Evolutionary conservation across 2,113 vertebrate genomes (phyloP).

Genomic region (Ceyx melanurus): DNA sequence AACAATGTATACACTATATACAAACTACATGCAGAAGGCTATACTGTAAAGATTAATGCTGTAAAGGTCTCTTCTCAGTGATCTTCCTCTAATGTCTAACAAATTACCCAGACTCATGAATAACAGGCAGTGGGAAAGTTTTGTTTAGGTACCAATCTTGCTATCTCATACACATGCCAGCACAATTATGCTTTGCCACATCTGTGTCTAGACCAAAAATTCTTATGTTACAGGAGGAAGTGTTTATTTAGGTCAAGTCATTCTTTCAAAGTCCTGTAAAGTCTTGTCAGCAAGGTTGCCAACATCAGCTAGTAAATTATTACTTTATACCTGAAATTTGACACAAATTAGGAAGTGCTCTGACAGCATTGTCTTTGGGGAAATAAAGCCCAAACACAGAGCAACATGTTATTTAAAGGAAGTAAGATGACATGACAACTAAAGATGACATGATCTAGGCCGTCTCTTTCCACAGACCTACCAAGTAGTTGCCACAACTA

Average conservation of each 20-base stretch:
- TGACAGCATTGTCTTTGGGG: neutral
- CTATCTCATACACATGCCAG: neutral
- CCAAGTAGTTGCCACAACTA: neutral
- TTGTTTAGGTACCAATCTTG: neutral
- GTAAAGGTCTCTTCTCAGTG: neutral
- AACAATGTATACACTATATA: fast-evolving
- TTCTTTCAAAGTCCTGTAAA: neutral
- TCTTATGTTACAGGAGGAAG: neutral
- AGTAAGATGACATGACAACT: neutral
- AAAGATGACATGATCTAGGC: neutral
- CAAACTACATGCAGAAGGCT: neutral
- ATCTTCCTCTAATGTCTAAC: neutral
- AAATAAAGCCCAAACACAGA: neutral
- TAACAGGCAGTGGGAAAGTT: neutral
- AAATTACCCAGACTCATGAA: neutral
- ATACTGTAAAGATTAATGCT: too few relatives aligned
- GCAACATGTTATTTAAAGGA: neutral
- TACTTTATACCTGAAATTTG: neutral
- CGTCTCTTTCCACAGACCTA: neutral
- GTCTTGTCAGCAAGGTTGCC: neutral
- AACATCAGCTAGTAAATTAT: neutral
- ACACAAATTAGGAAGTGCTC: neutral
- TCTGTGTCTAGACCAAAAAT: neutral
- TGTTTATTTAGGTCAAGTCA: neutral
- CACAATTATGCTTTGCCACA: neutral